A percentile compares a stretch with the other conserved stretches of the same genome.
phyloP scores from a whole-genome alignment of 2,888 invertebrate species.

The Cantharis rustica region DNA sequence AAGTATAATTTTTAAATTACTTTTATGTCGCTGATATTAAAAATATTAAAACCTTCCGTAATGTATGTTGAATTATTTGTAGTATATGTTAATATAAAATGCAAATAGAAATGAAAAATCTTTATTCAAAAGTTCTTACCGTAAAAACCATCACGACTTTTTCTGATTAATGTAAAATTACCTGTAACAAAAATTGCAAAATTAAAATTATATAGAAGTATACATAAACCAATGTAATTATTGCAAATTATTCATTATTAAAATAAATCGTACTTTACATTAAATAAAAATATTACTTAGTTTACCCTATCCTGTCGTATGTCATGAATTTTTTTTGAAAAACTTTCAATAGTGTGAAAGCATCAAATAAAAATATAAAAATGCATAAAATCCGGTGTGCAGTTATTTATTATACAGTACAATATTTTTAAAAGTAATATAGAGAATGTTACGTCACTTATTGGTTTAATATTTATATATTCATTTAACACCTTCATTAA shows the following conservation, averaged over 20 bases:
- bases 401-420: neutral
- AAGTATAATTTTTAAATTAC: too few species aligned
- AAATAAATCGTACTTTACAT: too few species aligned
- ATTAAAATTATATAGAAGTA: neutral
- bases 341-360: too few species aligned
- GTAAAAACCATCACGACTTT: neutral
- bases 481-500: neutral
- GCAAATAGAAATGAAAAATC: neutral
- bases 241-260: neutral
- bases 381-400: neutral
- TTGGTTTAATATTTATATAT: neutral
- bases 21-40: too few species aligned
- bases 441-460: neutral
- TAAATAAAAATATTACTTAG: too few species aligned
- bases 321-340: too few species aligned
- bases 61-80: too few species aligned
- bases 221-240: neutral
- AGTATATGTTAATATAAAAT: neutral
- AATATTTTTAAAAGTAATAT: neutral
- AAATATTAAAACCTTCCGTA: too few species aligned
- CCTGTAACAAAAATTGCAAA: neutral
- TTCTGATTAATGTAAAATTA: neutral
- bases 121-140: neutral
- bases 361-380: neutral
- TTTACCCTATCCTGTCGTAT: too few species aligned